Conservation (phyloP, 2,888 invertebrate species). For the Lobophora halterata region DNA sequence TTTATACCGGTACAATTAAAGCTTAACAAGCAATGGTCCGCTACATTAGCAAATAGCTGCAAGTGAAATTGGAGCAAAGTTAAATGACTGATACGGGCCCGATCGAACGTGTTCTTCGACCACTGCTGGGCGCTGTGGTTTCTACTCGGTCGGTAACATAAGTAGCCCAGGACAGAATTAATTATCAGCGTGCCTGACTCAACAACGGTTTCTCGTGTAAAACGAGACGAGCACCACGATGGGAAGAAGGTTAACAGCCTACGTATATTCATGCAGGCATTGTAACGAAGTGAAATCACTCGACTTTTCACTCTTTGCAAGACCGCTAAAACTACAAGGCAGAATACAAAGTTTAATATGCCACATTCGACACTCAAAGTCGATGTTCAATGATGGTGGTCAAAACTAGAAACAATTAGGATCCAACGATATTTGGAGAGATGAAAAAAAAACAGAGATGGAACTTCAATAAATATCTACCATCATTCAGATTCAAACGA, state of each 20-base stretch:
- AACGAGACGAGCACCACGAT: slow-evolving; percentile 62
- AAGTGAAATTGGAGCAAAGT: slow-evolving; percentile 60
- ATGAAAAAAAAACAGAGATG: no score
- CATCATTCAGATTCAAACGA: no score
- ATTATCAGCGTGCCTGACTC: slow-evolving; percentile 55
- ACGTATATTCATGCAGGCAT: slow-evolving; percentile 29
- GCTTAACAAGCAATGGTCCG: slow-evolving; percentile 41
- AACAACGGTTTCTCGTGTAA: slow-evolving; percentile 75
- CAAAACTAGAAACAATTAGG: no score
- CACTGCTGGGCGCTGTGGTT: slow-evolving; percentile 64
- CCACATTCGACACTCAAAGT: no score
- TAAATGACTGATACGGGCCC: slow-evolving; percentile 56
- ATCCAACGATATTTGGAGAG: no score
- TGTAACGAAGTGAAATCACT: slow-evolving; percentile 38
- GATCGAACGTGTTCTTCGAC: slow-evolving; percentile 57
- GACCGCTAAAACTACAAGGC: neutral
- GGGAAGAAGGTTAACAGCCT: slow-evolving; percentile 65
- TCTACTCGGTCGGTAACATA: slow-evolving; percentile 59
- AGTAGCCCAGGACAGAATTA: slow-evolving; percentile 73
- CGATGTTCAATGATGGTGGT: no score
- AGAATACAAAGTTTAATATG: slow-evolving; percentile 3
- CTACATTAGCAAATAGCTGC: slow-evolving; percentile 41
- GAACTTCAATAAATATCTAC: no score
- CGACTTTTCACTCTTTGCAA: slow-evolving; percentile 5
- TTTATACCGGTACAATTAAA: no score